A percentile compares a stretch with the other conserved stretches of the same genome.
Conservation (phyloP, 92 coral and sea anemone genomes). For the Bergia puertoricense region DNA sequence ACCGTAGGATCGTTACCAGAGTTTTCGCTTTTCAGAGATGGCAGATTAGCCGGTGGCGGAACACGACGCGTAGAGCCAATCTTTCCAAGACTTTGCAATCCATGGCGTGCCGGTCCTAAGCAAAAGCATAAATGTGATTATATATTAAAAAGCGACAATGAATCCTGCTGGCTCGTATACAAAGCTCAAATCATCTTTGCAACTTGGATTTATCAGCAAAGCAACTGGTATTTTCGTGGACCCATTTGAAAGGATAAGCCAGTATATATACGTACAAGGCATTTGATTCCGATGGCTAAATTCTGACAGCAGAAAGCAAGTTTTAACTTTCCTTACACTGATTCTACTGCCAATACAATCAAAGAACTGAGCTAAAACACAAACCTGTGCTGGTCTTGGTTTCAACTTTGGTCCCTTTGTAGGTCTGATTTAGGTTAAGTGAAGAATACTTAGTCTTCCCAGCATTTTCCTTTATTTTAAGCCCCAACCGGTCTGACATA, state of each 20-base stretch:
- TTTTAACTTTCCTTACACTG: background rate
- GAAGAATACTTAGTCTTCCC: constrained; percentile 99
- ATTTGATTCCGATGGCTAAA: background rate
- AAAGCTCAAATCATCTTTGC: background rate
- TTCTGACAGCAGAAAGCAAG: background rate
- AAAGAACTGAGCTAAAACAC: constrained; percentile 41
- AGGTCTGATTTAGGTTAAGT: constrained; percentile 99
- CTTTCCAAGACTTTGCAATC: constrained; percentile 99
- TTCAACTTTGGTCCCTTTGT: constrained; percentile 99
- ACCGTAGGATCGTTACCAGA: constrained; percentile 99
- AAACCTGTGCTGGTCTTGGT: constrained; percentile 97
- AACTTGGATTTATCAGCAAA: constrained; percentile 2
- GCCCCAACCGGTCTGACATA: constrained; percentile 99
- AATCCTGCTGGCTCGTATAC: constrained; percentile 15
- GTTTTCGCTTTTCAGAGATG: constrained; percentile 99
- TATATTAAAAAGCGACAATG: background rate
- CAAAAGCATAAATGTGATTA: constrained; percentile 3
- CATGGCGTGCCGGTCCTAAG: constrained; percentile 96
- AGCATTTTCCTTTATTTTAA: constrained; percentile 99
- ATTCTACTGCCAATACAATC: background rate
- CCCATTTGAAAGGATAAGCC: constrained; percentile 20
- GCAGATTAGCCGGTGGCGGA: constrained; percentile 99
- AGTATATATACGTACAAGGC: background rate
- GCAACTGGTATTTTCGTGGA: constrained; percentile 33
- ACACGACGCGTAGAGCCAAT: constrained; percentile 98